Base-by-base conservation (phyloP, 2,888 invertebrate genomes). In the Aleiodes alternator region DNA sequence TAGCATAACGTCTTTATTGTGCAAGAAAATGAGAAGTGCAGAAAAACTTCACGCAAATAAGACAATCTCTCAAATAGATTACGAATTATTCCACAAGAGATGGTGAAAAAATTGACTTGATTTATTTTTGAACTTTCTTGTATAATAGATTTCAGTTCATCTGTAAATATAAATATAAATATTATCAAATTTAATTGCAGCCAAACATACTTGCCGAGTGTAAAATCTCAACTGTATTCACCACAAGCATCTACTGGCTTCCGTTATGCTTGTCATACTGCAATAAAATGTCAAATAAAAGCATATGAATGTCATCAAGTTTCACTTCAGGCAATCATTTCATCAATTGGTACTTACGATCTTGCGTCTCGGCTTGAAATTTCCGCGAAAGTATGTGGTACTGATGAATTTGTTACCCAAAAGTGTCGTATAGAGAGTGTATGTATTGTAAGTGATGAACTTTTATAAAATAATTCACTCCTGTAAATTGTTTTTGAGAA, bases 261-360 rank as follows among this genome's bases (percentile, higher is more conserved):
- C 88, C 87, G 89, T 80, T 87, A 91, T 88, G 81, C 86, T 79
- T 81, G 91, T 85, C 85, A 91, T 85, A 85, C 89, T 83, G 80
- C 91, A 87, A 80, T 91, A 88, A 78, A 86, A 76, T 85, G 88
- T 71, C 81, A 85, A 43, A 87, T 93, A 80, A 90, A 90, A 82
- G 90, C 92, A 80, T 92, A 92, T 83, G 90, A 90, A 81, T 85
- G 90, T 78, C 91, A 91, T 81, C 91, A 91, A 82, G 90, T 94
- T 82, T 90, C 90, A 84, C 91, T 94, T 85, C 90, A 92, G 72
- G 93, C 93, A 16, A 90, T 93, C 76, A 90, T 93, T 80, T 91
- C 93, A 34, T 90, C 91, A 51, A 92, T 94, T 48, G 95, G 95
- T 75, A 93, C 94, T 6, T 95, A 93, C 87, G 92, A 94, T 81